Evolutionary conservation across 2,888 invertebrate species (phyloP).

Genomic region (Monopis laevigella): DNA sequence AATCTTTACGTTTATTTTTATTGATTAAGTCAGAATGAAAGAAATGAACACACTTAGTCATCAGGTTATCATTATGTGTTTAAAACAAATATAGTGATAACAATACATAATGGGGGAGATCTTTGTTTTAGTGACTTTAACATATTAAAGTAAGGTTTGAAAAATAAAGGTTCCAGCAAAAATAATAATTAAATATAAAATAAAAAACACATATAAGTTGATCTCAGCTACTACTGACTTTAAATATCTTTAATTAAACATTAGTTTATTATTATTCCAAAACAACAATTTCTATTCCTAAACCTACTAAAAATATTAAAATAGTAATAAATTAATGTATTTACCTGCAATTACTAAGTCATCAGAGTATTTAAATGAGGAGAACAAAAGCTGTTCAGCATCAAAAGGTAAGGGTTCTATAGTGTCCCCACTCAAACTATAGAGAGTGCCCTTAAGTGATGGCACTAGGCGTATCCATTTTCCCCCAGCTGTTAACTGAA

Average conservation of each 20-base stretch:
- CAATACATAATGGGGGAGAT: no score
- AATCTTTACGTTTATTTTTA: no score
- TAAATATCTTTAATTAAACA: neutral
- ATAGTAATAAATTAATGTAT: constrained; percentile 17
- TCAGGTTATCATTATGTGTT: no score
- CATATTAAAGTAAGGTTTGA: no score
- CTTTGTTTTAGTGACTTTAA: no score
- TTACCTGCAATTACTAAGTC: constrained; percentile 84
- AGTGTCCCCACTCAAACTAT: constrained; percentile 89
- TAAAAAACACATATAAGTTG: neutral
- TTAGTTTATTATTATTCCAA: neutral
- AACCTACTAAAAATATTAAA: neutral
- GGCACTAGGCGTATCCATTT: constrained; percentile 92
- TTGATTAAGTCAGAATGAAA: no score
- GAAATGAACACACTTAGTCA: no score
- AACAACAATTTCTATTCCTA: neutral
- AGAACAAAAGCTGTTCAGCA: constrained; percentile 85
- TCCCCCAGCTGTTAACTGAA: constrained; percentile 81
- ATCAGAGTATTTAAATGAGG: constrained; percentile 87
- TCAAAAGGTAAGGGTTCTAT: constrained; percentile 89
- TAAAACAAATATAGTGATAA: no score
- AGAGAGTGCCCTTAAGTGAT: constrained; percentile 89
- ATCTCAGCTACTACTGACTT: neutral
- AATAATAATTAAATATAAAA: no score
- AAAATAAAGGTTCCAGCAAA: no score